phyloP scores from a whole-genome alignment of 2,797 vertebrate genomes.

The Silurus aristotelis region DNA sequence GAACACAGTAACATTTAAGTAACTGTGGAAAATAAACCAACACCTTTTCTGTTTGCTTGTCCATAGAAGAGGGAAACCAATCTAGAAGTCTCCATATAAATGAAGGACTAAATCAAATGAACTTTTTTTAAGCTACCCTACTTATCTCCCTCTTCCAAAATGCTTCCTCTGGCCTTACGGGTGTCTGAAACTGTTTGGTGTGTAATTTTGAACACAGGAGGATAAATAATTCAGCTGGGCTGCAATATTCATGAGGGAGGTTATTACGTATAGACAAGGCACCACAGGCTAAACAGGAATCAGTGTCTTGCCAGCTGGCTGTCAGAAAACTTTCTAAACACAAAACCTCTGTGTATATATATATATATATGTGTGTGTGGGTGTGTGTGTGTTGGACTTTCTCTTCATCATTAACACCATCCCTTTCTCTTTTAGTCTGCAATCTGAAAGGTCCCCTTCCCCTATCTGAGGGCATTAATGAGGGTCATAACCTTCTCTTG shows the following conservation, averaged over 20 bases:
- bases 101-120: constrained; percentile 60
- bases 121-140: constrained; percentile 8
- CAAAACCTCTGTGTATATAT: constrained; percentile 33
- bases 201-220: constrained; percentile 70
- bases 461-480: constrained; percentile 58
- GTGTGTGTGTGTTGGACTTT: constrained; percentile 6
- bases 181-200: constrained; percentile 68
- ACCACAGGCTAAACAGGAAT: constrained; percentile 69
- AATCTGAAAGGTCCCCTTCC: constrained; percentile 37
- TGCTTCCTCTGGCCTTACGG: constrained; percentile 56
- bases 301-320: constrained; percentile 59
- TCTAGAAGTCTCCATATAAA: constrained; percentile 52
- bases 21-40: not conserved
- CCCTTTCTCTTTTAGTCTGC: constrained; percentile 33
- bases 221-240: constrained; percentile 74
- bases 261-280: constrained; percentile 77
- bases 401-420: constrained; percentile 38
- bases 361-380: constrained; percentile 29
- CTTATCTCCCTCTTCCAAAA: constrained; percentile 34
- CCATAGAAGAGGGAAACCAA: not conserved
- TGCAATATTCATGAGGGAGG: constrained; percentile 76
- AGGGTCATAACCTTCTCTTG: constrained; percentile 60
- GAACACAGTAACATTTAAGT: not conserved
- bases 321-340: constrained; percentile 55
- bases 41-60: not conserved